Evolutionary conservation across 2,888 invertebrate genomes (phyloP).

Genomic region (Stenoptilia bipunctidactyla): DNA sequence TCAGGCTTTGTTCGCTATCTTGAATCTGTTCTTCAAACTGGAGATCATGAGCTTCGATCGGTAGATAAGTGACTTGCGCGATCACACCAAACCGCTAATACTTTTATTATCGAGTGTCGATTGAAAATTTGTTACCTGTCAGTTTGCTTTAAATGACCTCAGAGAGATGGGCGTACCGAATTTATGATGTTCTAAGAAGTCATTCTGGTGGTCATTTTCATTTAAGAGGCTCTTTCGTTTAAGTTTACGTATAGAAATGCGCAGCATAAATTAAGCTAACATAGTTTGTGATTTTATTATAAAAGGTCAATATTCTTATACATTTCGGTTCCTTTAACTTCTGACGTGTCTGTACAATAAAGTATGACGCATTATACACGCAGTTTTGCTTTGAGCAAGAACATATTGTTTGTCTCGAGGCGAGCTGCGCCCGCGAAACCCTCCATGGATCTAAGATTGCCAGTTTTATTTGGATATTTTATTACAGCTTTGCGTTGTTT

Average conservation of each 20-base stretch:
- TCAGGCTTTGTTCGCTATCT: neutral
- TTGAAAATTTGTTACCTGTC: conserved; percentile 1
- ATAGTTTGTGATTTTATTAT: no score
- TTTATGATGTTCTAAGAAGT: no score
- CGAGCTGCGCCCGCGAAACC: conserved; percentile 14
- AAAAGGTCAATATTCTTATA: no score
- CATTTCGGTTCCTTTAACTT: no score
- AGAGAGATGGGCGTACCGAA: no score
- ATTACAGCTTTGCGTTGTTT: conserved; percentile 18
- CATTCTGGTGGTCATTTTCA: no score
- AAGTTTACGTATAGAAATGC: no score
- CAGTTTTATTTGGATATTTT: conserved; percentile 18
- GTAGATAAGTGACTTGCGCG: conserved; percentile 15
- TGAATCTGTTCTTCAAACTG: neutral
- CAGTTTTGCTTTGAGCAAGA: conserved; percentile 12
- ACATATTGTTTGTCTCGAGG: conserved; percentile 23
- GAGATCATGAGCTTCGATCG: conserved; percentile 1
- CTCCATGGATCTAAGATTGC: conserved; percentile 12
- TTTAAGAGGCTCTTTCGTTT: no score
- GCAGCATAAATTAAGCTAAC: no score
- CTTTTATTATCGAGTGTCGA: conserved; percentile 17
- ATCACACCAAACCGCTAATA: conserved; percentile 11
- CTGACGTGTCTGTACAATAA: neutral
- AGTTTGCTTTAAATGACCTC: neutral
- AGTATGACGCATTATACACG: neutral